Evolutionary conservation across 2,113 vertebrate species (phyloP).

Genomic region (Elanus axillaris): DNA sequence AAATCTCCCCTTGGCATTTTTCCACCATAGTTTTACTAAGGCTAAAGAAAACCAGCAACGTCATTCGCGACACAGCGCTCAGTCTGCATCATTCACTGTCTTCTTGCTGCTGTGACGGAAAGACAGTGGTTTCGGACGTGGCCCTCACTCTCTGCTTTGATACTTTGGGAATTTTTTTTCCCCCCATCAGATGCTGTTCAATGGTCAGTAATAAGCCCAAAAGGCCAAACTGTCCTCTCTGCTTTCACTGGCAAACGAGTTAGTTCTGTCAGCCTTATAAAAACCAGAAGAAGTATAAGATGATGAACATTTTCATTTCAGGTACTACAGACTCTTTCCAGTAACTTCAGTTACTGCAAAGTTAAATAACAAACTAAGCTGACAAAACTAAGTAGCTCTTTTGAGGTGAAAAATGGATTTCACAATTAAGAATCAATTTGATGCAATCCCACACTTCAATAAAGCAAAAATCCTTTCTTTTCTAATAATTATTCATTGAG

Average conservation of each 20-base stretch:
- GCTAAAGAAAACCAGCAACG: background rate
- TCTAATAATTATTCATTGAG: conserved; percentile 59
- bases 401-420: conserved; percentile 50
- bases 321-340: background rate
- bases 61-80: accelerated
- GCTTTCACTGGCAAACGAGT: background rate
- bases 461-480: conserved; percentile 48
- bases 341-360: background rate
- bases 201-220: background rate
- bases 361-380: background rate
- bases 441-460: conserved; percentile 23
- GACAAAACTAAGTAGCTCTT: conserved; percentile 16
- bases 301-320: background rate
- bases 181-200: background rate
- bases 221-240: background rate
- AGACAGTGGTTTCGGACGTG: accelerated
- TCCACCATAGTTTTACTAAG: background rate
- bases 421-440: conserved; percentile 53
- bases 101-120: background rate
- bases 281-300: background rate
- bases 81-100: accelerated
- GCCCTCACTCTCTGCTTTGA: background rate
- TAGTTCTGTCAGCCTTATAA: background rate
- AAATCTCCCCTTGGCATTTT: background rate
- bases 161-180: background rate